These are phyloP conservation scores for Manduca sexta DNA, from an alignment of 1,140 invertebrate genomes.

Conservation along the genomic window DNA sequence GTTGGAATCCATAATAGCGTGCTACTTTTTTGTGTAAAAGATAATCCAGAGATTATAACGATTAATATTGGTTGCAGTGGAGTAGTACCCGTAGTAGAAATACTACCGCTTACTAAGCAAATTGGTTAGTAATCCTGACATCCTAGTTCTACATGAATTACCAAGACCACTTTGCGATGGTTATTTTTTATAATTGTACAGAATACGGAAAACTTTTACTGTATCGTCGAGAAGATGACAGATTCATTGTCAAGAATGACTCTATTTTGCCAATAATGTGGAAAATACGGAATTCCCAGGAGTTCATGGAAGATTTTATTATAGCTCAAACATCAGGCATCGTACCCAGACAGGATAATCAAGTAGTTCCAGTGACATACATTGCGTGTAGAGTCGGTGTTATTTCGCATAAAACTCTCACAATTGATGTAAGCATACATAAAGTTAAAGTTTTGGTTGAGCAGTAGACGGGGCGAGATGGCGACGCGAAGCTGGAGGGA, in stretches of 20 bases:
- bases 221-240: slow-evolving; percentile 56
- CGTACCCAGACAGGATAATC: slow-evolving; percentile 50
- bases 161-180: too few species aligned
- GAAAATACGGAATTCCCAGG: slow-evolving; percentile 52
- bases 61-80: slow-evolving; percentile 49
- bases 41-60: slow-evolving; percentile 57
- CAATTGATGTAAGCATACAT: slow-evolving; percentile 46
- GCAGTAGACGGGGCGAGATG: too few species aligned
- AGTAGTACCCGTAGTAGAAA: slow-evolving; percentile 48
- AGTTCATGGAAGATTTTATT: slow-evolving; percentile 60
- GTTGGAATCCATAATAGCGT: slow-evolving; percentile 38
- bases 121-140: slow-evolving; percentile 40
- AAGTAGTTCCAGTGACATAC: slow-evolving; percentile 58
- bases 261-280: slow-evolving; percentile 61
- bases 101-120: slow-evolving; percentile 49
- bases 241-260: slow-evolving; percentile 66
- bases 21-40: slow-evolving; percentile 52
- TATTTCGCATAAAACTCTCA: slow-evolving; percentile 38
- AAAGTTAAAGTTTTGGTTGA: not conserved
- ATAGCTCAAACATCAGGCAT: slow-evolving; percentile 46
- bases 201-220: slow-evolving; percentile 57
- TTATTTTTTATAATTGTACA: slow-evolving; percentile 25
- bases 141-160: too few species aligned
- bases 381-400: slow-evolving; percentile 58
- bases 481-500: too few species aligned